Evolutionary conservation across 1,140 invertebrate species (phyloP).

Genomic region (Lasioglossum albipes): DNA sequence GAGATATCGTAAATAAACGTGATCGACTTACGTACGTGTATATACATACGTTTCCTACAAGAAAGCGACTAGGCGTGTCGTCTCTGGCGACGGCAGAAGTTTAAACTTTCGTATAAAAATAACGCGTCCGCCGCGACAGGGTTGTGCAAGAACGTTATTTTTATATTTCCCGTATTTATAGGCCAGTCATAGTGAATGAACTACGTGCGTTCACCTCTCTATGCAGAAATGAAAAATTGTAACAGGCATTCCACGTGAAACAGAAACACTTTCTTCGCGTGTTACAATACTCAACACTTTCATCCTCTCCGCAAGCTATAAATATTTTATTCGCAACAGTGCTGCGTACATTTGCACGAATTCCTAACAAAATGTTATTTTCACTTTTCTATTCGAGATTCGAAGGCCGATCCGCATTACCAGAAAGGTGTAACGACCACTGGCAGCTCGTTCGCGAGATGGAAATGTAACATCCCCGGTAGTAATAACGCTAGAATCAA

Average conservation of each 20-base stretch:
- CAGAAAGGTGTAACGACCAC: no score
- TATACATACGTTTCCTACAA: neutral
- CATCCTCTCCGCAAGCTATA: no score
- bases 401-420: no score
- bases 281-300: no score
- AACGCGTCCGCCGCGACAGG: neutral
- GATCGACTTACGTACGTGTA: neutral
- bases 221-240: neutral
- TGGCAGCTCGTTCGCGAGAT: neutral
- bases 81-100: neutral
- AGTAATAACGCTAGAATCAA: conserved; percentile 13
- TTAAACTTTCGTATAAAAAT: conserved; percentile 4
- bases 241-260: no score
- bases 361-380: no score
- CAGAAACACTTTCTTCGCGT: no score
- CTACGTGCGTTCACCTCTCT: neutral
- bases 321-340: no score
- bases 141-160: conserved; percentile 4
- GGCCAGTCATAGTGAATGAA: neutral
- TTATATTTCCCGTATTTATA: conserved; percentile 4
- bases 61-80: neutral
- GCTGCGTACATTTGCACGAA: no score
- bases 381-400: no score
- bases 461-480: conserved; percentile 6
- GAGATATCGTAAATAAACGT: neutral